These are phyloP conservation scores for Drosophila sordidapex DNA, from an alignment of 2,888 invertebrate genomes.

Conservation along the genomic window DNA sequence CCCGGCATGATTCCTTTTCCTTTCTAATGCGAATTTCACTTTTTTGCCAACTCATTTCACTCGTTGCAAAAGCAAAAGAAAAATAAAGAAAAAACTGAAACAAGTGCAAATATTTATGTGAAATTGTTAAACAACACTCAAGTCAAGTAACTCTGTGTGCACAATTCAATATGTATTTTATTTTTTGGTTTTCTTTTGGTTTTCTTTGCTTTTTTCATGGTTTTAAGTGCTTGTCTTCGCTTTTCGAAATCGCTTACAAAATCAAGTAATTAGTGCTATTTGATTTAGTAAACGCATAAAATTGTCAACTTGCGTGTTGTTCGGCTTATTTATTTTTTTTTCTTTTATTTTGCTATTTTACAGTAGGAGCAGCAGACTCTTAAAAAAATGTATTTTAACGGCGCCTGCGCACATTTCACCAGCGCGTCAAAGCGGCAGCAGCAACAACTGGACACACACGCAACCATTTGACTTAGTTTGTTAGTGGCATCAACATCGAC, in stretches of 20 bases:
- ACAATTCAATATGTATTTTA: constrained; percentile 37
- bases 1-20: constrained; percentile 63
- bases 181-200: constrained; percentile 15
- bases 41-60: constrained; percentile 63
- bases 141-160: constrained; percentile 33
- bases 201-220: constrained; percentile 1
- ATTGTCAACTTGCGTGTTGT: constrained; percentile 67
- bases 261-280: constrained; percentile 80
- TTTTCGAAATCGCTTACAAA: constrained; percentile 75
- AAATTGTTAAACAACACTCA: constrained; percentile 58
- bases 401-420: constrained; percentile 71
- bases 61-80: constrained; percentile 16
- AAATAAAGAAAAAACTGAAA: constrained; percentile 17
- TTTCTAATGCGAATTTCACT: constrained; percentile 78
- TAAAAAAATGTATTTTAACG: constrained; percentile 50
- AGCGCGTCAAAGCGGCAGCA: constrained; percentile 36
- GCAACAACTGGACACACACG: constrained; percentile 17
- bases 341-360: constrained; percentile 22
- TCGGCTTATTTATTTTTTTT: too few species aligned
- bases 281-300: constrained; percentile 82
- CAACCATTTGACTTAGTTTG: constrained; percentile 58
- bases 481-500: constrained; percentile 49
- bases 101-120: constrained; percentile 62
- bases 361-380: constrained; percentile 13
- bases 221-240: constrained; percentile 43